Conservation (phyloP, 2,888 invertebrate species). For the Drosophila ezoana region DNA sequence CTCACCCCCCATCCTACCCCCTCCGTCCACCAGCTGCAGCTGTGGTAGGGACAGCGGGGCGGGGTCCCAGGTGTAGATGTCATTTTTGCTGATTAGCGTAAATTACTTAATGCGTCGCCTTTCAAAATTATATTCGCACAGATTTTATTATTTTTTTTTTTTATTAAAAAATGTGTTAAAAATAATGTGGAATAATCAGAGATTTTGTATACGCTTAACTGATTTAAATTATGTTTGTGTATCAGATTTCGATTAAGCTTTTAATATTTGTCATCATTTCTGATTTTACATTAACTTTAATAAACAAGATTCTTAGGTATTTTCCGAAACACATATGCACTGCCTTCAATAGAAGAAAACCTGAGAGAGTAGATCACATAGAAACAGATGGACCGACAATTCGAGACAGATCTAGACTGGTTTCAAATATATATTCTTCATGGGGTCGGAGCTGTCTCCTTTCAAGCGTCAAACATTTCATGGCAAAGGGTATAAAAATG, state of each 20-base stretch:
- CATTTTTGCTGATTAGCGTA: conserved; percentile 59
- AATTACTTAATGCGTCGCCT: conserved; percentile 48
- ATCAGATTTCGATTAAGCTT: background rate
- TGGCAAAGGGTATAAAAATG: too few species aligned
- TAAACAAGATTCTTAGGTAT: too few species aligned
- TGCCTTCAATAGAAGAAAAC: too few species aligned
- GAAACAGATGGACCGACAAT: too few species aligned
- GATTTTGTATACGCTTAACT: background rate
- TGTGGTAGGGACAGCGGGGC: background rate
- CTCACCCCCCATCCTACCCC: background rate
- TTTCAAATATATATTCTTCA: too few species aligned
- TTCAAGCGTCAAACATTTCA: too few species aligned
- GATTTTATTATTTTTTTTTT: background rate
- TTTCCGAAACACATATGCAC: too few species aligned
- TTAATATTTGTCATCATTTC: too few species aligned
- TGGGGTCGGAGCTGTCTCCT: too few species aligned
- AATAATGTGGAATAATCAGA: background rate
- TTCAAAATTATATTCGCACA: conserved; percentile 14
- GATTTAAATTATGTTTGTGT: background rate
- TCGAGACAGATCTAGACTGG: too few species aligned
- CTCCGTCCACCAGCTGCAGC: background rate
- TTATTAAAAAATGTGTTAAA: background rate
- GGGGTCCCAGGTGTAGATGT: conserved; percentile 32
- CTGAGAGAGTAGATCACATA: too few species aligned
- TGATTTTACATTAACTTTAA: too few species aligned